Evolutionary conservation across 2,888 invertebrate genomes (phyloP).

Genomic region (Ctena decussata): DNA sequence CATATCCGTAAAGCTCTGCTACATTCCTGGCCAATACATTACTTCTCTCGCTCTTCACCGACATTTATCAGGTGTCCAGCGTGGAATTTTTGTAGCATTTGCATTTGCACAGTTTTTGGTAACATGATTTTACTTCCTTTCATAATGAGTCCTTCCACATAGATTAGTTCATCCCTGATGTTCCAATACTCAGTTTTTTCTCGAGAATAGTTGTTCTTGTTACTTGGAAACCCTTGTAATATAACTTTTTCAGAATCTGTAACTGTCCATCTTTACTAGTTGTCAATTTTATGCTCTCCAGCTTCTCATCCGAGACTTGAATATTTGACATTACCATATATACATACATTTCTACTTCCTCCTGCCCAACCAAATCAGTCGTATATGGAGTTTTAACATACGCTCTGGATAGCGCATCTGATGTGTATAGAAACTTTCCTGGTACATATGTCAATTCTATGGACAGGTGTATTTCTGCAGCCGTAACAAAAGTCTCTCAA

Average conservation of each 20-base stretch:
- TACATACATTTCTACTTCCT: constrained; percentile 23
- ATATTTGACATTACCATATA: constrained; percentile 7
- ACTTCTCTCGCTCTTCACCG: background rate
- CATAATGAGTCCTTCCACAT: constrained; percentile 6
- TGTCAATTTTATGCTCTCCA: background rate
- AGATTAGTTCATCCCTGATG: constrained; percentile 12
- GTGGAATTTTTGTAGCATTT: constrained; percentile 33
- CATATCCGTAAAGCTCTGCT: constrained; percentile 19
- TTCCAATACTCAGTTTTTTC: constrained; percentile 16
- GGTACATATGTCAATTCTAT: background rate
- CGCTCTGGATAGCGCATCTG: background rate
- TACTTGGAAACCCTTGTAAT: constrained; percentile 3
- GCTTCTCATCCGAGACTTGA: background rate
- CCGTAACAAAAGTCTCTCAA: background rate
- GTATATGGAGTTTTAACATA: background rate
- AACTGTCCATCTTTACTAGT: background rate
- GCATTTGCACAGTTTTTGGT: constrained; percentile 5
- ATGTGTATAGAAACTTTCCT: background rate
- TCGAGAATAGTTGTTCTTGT: background rate
- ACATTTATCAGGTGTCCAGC: constrained; percentile 26
- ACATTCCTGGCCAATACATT: constrained; percentile 22
- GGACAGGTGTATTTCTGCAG: background rate
- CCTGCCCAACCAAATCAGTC: background rate
- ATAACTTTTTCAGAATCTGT: background rate
- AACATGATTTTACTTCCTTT: constrained; percentile 28